Conservation (phyloP, 2,113 vertebrate genomes). For the Vombatus ursinus region DNA sequence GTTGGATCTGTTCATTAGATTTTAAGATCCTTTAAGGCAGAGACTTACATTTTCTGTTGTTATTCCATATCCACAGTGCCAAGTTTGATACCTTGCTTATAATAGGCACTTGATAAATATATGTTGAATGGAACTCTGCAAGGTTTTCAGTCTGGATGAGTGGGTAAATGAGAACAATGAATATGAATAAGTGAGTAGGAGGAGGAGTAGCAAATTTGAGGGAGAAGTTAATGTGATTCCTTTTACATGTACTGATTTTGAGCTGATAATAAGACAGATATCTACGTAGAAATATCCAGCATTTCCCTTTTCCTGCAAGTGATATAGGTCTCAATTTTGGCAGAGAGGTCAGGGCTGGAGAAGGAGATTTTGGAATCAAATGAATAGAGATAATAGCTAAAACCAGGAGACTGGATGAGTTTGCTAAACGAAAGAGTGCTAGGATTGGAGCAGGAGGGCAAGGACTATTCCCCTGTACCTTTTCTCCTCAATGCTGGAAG, state of each 20-base stretch:
- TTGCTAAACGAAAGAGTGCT: background rate
- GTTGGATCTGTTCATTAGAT: background rate
- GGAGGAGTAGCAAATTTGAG: background rate
- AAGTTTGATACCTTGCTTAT: background rate
- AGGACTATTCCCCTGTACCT: background rate
- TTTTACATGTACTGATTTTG: background rate
- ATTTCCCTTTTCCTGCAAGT: background rate
- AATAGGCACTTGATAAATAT: background rate
- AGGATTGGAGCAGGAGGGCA: background rate
- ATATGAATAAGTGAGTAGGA: background rate
- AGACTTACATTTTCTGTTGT: background rate
- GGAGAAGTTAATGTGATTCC: background rate
- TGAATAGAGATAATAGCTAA: background rate
- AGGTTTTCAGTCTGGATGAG: conserved; percentile 14
- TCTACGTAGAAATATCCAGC: background rate
- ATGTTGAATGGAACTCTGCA: background rate
- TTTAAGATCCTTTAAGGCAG: background rate
- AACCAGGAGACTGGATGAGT: background rate
- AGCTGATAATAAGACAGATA: background rate
- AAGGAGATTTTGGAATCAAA: conserved; percentile 16
- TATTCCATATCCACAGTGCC: background rate
- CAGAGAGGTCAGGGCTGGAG: background rate
- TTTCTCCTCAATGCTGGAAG: background rate
- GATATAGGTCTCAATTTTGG: background rate
- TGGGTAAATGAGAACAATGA: background rate